A percentile compares a stretch with the other conserved stretches of the same genome.
These are phyloP conservation scores for Cecropterus lyciades DNA, from an alignment of 1,140 invertebrate genomes.

Conservation along the genomic window DNA sequence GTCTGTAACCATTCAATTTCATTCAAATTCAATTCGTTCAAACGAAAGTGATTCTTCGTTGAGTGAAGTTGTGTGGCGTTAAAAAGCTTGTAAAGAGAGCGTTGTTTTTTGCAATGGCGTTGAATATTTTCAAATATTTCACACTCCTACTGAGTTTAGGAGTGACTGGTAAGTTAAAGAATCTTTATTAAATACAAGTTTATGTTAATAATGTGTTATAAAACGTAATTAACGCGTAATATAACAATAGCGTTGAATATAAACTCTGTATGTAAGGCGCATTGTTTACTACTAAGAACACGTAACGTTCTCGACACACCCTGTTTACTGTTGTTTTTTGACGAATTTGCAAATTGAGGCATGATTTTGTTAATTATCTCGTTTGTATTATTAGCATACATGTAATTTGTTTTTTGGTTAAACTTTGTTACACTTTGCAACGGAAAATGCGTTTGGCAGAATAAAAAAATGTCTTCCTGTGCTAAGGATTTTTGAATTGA, in stretches of 20 bases:
- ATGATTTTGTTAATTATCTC: not conserved
- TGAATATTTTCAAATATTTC: slow-evolving; percentile 49
- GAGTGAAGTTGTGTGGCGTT: slow-evolving; percentile 18
- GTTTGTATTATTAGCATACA: not conserved
- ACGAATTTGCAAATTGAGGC: slow-evolving; percentile 14
- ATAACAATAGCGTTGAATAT: not conserved
- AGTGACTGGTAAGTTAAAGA: slow-evolving; percentile 52
- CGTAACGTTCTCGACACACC: slow-evolving; percentile 39
- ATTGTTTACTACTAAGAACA: slow-evolving; percentile 18
- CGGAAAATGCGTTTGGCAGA: no score
- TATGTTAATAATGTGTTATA: not conserved
- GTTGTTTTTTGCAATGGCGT: slow-evolving; percentile 52
- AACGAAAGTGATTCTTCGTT: slow-evolving; percentile 86
- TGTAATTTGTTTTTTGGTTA: no score
- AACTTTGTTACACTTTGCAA: no score
- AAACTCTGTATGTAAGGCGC: not conserved
- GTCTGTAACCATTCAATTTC: no score
- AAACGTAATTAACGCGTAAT: not conserved
- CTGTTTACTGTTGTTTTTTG: slow-evolving; percentile 26
- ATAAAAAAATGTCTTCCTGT: no score
- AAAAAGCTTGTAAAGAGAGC: slow-evolving; percentile 16
- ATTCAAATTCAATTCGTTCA: not conserved
- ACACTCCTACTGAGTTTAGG: slow-evolving; percentile 42
- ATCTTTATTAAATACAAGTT: not conserved
- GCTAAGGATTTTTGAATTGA: no score